Conservation (phyloP, 2,888 invertebrate species). For the Seira sanloemensis region DNA sequence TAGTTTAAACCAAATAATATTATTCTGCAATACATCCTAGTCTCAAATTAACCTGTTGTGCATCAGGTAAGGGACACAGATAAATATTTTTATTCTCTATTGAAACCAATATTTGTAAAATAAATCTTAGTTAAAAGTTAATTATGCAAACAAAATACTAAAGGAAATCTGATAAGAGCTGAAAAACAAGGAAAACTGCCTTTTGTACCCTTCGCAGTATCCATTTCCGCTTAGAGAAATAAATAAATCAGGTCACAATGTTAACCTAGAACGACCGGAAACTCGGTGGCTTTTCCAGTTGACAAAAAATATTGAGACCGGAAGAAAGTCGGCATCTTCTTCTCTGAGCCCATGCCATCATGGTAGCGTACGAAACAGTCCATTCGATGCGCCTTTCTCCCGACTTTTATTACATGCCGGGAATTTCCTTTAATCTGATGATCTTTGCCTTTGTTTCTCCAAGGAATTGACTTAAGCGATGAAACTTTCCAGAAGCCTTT, state of each 20-base stretch:
- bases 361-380: not conserved
- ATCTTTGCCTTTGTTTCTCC: conserved; percentile 6
- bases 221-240: too few relatives aligned
- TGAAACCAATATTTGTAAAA: too few relatives aligned
- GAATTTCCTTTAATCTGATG: not conserved
- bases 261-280: not conserved
- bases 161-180: not conserved
- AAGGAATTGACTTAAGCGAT: not conserved
- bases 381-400: not conserved
- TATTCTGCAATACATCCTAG: too few relatives aligned
- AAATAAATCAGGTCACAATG: not conserved
- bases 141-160: too few relatives aligned
- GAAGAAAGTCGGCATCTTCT: not conserved
- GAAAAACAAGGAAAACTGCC: too few relatives aligned
- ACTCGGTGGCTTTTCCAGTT: not conserved
- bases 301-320: not conserved
- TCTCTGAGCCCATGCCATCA: not conserved
- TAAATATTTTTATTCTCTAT: too few relatives aligned
- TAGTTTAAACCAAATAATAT: too few relatives aligned
- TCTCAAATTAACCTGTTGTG: too few relatives aligned
- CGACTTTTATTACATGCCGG: not conserved
- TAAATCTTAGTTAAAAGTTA: too few relatives aligned
- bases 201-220: too few relatives aligned
- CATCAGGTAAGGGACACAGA: too few relatives aligned
- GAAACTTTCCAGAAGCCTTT: not conserved